Evolutionary conservation across 2,797 vertebrate species (phyloP).

Genomic region (Stomatorhinus walkeri): DNA sequence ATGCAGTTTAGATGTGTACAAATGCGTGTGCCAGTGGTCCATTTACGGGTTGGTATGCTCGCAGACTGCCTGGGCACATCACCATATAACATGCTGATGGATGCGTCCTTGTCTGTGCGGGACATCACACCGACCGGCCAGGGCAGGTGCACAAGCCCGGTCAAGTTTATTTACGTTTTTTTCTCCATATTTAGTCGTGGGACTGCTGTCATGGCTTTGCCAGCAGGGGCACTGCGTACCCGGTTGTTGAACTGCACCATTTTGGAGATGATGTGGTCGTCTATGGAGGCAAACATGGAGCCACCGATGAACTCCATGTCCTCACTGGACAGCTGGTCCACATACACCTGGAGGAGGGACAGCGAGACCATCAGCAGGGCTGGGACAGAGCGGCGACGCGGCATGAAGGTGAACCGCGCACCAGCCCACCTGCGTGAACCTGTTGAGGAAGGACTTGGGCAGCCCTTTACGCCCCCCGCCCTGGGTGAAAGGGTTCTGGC

Average conservation of each 20-base stretch:
- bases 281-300: slow-evolving; percentile 79
- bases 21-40: neutral
- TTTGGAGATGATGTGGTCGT: slow-evolving; percentile 70
- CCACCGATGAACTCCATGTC: slow-evolving; percentile 90
- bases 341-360: slow-evolving; percentile 69
- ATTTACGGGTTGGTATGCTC: neutral
- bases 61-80: neutral
- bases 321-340: slow-evolving; percentile 81
- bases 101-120: neutral
- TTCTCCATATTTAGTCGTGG: neutral
- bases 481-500: slow-evolving; percentile 93
- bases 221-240: slow-evolving; percentile 51
- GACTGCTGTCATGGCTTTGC: neutral
- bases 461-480: slow-evolving; percentile 93
- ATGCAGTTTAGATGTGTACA: neutral
- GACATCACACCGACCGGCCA: neutral
- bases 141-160: neutral
- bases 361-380: neutral
- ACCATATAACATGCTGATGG: neutral
- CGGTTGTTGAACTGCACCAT: slow-evolving; percentile 93
- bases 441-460: slow-evolving; percentile 92
- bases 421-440: slow-evolving; percentile 79
- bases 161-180: neutral
- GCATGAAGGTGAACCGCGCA: neutral
- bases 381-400: no score